Percentiles rank a stretch among this genome's conserved stretches.
These are phyloP conservation scores for Homarus gammarus DNA, from an alignment of 2,888 invertebrate species.

Conservation along the genomic window DNA sequence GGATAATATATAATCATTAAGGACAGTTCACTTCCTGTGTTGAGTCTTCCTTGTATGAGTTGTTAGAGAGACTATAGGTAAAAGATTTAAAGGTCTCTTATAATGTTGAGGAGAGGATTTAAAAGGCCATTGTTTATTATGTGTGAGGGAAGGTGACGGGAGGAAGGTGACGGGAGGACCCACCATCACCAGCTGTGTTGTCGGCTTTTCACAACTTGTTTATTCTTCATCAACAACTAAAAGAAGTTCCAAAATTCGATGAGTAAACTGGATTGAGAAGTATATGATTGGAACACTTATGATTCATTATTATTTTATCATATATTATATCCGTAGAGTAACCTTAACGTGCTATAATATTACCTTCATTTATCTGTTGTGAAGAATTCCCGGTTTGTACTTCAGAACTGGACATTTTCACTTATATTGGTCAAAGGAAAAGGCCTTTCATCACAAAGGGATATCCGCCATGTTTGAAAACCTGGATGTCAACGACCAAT, in stretches of 20 bases:
- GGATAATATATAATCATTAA: too few relatives aligned
- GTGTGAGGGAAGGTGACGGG: too few relatives aligned
- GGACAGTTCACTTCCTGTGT: too few relatives aligned
- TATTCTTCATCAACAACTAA: conserved; percentile 47
- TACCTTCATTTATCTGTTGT: conserved; percentile 65
- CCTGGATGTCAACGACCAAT: conserved; percentile 33
- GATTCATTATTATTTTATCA: not conserved
- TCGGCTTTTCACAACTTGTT: conserved; percentile 55
- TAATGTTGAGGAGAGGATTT: too few relatives aligned
- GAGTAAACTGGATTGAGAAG: conserved; percentile 51
- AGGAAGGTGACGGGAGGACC: too few relatives aligned
- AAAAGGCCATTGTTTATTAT: too few relatives aligned
- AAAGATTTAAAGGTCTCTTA: too few relatives aligned
- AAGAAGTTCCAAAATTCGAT: too few relatives aligned
- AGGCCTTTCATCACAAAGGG: conserved; percentile 63
- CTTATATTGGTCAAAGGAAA: conserved; percentile 6
- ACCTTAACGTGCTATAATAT: conserved; percentile 20
- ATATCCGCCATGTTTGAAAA: conserved; percentile 72
- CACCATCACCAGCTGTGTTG: conserved; percentile 33
- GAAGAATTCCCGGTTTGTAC: conserved; percentile 61
- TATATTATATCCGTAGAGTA: not conserved
- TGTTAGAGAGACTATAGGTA: too few relatives aligned
- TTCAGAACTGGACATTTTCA: conserved; percentile 63
- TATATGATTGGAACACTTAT: conserved; percentile 58
- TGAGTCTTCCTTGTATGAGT: too few relatives aligned